phyloP scores from a whole-genome alignment of 2,888 invertebrate genomes.

The Blomia tropicalis region DNA sequence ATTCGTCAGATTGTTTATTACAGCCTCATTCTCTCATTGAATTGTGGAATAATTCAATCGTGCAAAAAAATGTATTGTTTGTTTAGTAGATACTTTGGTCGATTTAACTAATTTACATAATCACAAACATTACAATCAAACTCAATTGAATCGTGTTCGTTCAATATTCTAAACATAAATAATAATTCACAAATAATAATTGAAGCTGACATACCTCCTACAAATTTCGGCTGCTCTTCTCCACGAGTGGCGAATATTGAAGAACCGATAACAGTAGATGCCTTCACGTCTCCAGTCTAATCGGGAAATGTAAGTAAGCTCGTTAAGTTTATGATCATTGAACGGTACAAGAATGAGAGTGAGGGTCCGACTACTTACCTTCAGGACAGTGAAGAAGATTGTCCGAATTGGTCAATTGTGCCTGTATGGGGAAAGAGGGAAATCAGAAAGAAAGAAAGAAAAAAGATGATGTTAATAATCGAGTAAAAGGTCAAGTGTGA shows the following conservation, averaged over 20 bases:
- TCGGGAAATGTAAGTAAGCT: not conserved
- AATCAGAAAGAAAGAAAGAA: too few relatives aligned
- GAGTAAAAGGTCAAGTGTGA: not conserved
- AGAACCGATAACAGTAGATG: slow-evolving; percentile 83
- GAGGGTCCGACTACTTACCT: slow-evolving; percentile 13
- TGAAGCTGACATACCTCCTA: slow-evolving; percentile 62
- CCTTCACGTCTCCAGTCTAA: slow-evolving; percentile 80
- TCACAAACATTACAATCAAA: too few relatives aligned
- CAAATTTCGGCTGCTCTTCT: slow-evolving; percentile 85
- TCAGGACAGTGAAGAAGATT: slow-evolving; percentile 23
- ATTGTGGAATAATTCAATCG: too few relatives aligned
- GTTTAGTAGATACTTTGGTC: too few relatives aligned
- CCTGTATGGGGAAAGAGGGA: not conserved
- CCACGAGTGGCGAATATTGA: slow-evolving; percentile 88
- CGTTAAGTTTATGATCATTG: not conserved
- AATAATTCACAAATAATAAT: too few relatives aligned
- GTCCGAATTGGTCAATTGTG: slow-evolving; percentile 3
- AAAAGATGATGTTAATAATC: too few relatives aligned
- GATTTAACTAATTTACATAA: too few relatives aligned
- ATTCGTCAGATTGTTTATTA: too few relatives aligned
- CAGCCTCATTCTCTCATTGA: too few relatives aligned
- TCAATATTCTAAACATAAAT: too few relatives aligned
- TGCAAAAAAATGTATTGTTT: too few relatives aligned
- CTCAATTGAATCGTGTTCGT: too few relatives aligned
- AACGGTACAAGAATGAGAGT: not conserved